Conservation (phyloP, 2,888 invertebrate genomes). For the Cremastinae sp. region DNA sequence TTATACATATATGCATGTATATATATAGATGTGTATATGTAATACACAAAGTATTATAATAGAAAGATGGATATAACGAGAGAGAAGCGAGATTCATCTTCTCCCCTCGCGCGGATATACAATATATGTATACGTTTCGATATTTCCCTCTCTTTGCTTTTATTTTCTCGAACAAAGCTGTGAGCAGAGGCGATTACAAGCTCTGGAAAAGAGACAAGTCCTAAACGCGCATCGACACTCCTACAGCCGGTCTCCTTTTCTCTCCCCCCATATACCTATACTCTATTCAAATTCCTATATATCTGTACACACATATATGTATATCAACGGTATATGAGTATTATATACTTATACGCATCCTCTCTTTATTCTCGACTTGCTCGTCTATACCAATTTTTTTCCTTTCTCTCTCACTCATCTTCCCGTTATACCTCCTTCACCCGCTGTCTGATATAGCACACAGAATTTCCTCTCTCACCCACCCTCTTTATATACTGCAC, state of each 20-base stretch:
- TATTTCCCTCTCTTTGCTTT: constrained; percentile 33
- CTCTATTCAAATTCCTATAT: no score
- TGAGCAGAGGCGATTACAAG: constrained; percentile 25
- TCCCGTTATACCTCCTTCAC: background rate
- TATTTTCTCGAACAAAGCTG: background rate
- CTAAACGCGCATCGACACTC: constrained; percentile 41
- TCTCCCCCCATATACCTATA: no score
- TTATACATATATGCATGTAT: constrained; percentile 19
- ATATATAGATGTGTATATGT: background rate
- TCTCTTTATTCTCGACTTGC: constrained; percentile 13
- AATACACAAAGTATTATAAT: constrained; percentile 43
- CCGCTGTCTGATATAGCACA: constrained; percentile 6
- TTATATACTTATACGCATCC: background rate
- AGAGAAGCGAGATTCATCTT: constrained; percentile 41
- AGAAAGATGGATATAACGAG: constrained; percentile 27
- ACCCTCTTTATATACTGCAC: constrained; percentile 21
- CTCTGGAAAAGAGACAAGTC: constrained; percentile 16
- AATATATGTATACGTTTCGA: background rate
- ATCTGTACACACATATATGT: no score
- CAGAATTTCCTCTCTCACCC: background rate
- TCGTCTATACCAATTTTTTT: constrained; percentile 18
- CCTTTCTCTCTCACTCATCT: constrained; percentile 9
- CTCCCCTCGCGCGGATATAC: background rate
- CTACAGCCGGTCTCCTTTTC: background rate
- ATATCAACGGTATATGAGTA: background rate